Conservation (phyloP, 2,113 vertebrate genomes). For the Pelusios castaneus region DNA sequence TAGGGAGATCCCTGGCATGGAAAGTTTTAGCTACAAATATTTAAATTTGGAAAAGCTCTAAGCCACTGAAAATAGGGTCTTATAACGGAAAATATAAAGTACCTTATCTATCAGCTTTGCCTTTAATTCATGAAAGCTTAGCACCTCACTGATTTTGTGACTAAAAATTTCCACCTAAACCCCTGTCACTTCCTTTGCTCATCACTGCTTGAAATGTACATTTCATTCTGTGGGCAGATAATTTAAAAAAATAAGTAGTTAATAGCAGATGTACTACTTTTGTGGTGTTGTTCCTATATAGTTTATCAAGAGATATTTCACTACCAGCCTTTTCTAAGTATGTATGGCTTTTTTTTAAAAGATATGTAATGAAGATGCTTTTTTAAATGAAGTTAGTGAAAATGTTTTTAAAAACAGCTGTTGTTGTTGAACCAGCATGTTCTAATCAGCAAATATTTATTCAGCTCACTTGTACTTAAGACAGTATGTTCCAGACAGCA, state of each 20-base stretch:
- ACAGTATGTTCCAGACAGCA: background rate
- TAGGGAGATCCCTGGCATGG: background rate
- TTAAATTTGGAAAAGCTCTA: background rate
- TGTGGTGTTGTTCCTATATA: background rate
- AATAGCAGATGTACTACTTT: background rate
- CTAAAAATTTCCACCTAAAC: background rate
- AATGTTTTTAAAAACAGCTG: background rate
- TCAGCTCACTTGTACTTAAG: background rate
- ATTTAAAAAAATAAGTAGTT: background rate
- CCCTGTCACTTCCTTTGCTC: background rate
- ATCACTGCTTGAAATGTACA: background rate
- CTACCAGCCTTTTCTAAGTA: background rate
- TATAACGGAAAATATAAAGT: no score
- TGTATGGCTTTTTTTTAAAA: background rate
- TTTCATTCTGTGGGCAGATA: background rate
- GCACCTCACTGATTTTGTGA: no score
- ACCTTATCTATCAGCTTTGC: background rate
- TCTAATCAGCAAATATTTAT: constrained; percentile 37
- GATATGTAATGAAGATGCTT: background rate
- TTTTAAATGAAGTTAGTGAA: background rate
- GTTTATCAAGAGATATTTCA: background rate
- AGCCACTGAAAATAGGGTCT: background rate
- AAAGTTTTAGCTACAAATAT: background rate
- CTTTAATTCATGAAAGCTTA: background rate
- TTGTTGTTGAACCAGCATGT: background rate